A percentile compares a stretch with the other conserved stretches of the same genome.
Conservation (phyloP, 2,797 vertebrate species). For the Fratercula arctica region DNA sequence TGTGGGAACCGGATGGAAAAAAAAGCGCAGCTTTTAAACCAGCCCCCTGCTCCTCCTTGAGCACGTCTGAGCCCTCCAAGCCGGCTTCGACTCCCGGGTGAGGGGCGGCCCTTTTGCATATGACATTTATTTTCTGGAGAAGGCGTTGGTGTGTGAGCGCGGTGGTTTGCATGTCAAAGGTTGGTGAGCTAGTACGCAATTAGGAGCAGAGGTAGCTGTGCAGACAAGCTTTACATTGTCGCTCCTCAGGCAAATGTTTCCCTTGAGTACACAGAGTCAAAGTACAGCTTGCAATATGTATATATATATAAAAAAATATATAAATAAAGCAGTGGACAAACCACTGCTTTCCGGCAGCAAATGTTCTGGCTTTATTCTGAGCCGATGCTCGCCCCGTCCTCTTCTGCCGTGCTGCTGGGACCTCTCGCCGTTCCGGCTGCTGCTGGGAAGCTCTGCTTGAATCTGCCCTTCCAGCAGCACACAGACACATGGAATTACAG, state of each 20-base stretch:
- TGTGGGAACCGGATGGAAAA: not conserved
- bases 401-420: not conserved
- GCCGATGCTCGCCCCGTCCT: rapidly evolving
- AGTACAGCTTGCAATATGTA: not conserved
- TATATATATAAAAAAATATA: not conserved
- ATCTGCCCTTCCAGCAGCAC: not conserved
- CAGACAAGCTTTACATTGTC: not conserved
- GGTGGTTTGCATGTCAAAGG: not conserved
- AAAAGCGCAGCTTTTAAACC: not conserved
- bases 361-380: not conserved
- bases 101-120: not conserved
- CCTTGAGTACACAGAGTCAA: not conserved
- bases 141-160: not conserved
- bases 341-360: not conserved
- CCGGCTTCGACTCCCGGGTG: rapidly evolving
- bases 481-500: not conserved
- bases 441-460: not conserved
- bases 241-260: not conserved
- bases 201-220: not conserved
- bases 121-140: not conserved
- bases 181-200: not conserved
- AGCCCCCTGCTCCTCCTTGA: not conserved
- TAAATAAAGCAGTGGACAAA: not conserved
- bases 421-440: not conserved
- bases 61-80: not conserved